Conservation (phyloP, 1,140 invertebrate species). For the Mercenaria mercenaria region DNA sequence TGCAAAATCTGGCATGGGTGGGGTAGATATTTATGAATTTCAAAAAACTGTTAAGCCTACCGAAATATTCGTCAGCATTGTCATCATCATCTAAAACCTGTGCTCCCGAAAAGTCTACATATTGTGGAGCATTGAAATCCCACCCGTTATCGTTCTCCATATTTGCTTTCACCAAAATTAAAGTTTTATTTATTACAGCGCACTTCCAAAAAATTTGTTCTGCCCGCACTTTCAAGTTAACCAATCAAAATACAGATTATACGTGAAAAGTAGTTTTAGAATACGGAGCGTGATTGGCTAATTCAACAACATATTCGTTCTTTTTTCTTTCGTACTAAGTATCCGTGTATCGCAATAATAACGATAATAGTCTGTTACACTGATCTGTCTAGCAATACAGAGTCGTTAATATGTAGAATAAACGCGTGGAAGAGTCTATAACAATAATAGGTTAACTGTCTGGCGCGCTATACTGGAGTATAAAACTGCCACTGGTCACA, state of each 20-base stretch:
- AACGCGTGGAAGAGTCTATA: too few relatives aligned
- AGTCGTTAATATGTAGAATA: too few relatives aligned
- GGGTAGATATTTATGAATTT: too few relatives aligned
- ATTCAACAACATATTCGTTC: background rate
- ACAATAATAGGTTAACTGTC: too few relatives aligned
- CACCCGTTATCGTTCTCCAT: constrained; percentile 70
- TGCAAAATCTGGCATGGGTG: too few relatives aligned
- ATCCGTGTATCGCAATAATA: too few relatives aligned
- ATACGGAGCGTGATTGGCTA: background rate
- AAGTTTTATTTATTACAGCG: background rate
- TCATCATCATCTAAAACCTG: constrained; percentile 69
- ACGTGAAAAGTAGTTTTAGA: background rate
- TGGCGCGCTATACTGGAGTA: too few relatives aligned
- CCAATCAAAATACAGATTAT: constrained; percentile 72
- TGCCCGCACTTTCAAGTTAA: constrained; percentile 73
- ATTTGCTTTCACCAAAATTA: background rate
- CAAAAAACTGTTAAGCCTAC: too few relatives aligned
- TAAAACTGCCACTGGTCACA: too few relatives aligned
- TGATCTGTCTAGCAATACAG: too few relatives aligned
- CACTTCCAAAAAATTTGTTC: constrained; percentile 72
- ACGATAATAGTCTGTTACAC: too few relatives aligned
- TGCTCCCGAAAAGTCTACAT: constrained; percentile 80
- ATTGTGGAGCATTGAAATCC: constrained; percentile 82
- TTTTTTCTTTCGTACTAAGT: too few relatives aligned
- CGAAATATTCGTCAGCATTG: constrained; percentile 80